phyloP scores from a whole-genome alignment of 2,888 invertebrate genomes.

The Ectemnius cavifrons region DNA sequence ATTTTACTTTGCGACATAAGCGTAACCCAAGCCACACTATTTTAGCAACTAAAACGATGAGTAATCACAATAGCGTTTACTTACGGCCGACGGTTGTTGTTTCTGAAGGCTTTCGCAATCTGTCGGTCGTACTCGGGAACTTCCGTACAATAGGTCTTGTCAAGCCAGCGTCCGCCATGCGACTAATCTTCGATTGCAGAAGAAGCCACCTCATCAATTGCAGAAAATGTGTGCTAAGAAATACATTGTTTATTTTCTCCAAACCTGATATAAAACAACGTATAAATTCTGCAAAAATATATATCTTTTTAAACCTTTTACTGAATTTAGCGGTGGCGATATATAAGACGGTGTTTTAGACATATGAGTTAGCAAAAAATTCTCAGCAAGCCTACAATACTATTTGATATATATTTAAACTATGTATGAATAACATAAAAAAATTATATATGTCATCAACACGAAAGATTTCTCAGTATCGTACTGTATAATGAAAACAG shows the following conservation, averaged over 20 bases:
- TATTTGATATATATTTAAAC: no score
- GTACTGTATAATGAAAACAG: not conserved
- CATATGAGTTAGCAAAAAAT: slow-evolving; percentile 44
- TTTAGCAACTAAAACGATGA: slow-evolving; percentile 51
- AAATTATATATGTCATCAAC: no score
- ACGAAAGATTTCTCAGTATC: no score
- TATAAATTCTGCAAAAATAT: slow-evolving; percentile 9
- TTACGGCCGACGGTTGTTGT: slow-evolving; percentile 80
- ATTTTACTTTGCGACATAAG: slow-evolving; percentile 13
- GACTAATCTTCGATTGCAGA: slow-evolving; percentile 58
- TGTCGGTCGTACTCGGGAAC: slow-evolving; percentile 75
- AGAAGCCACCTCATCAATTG: slow-evolving; percentile 21
- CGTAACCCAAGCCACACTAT: slow-evolving; percentile 29
- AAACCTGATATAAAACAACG: not conserved
- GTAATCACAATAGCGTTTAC: slow-evolving; percentile 76
- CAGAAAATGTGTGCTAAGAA: slow-evolving; percentile 33
- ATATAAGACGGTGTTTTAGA: slow-evolving; percentile 60
- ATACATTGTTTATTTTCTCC: slow-evolving; percentile 19
- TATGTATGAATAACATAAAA: no score
- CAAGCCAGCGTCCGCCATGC: slow-evolving; percentile 69
- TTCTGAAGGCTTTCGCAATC: slow-evolving; percentile 78
- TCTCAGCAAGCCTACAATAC: not conserved
- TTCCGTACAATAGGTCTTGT: slow-evolving; percentile 71
- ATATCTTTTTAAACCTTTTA: slow-evolving; percentile 22
- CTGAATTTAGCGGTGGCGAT: slow-evolving; percentile 60